phyloP scores from a whole-genome alignment of 2,797 vertebrate genomes.

The Cuculus canorus region DNA sequence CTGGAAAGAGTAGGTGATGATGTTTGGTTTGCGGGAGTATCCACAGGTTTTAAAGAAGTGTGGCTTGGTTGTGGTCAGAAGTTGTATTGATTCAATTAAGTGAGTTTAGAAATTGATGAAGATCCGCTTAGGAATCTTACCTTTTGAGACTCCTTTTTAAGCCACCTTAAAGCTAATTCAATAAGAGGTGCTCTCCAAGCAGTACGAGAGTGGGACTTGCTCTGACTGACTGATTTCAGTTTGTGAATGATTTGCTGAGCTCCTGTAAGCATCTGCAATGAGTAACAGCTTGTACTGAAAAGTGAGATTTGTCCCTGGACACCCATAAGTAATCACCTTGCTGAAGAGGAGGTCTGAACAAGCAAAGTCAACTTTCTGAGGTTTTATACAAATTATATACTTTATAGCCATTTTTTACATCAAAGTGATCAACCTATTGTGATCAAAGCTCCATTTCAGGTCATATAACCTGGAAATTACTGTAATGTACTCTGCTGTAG shows the following conservation, averaged over 20 bases:
- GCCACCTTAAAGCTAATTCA: background rate
- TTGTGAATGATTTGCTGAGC: background rate
- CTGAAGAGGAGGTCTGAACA: background rate
- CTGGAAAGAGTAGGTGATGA: background rate
- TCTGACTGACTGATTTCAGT: background rate
- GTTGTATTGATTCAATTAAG: background rate
- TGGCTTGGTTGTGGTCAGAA: background rate
- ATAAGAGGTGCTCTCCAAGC: background rate
- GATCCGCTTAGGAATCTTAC: background rate
- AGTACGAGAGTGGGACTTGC: background rate
- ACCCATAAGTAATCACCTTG: background rate
- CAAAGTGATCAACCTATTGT: background rate
- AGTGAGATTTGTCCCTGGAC: background rate
- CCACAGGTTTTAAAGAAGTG: background rate
- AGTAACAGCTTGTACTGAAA: background rate
- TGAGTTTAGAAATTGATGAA: constrained; percentile 34
- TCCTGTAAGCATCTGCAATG: background rate
- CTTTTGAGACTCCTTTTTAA: background rate
- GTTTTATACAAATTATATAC: background rate
- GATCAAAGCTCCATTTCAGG: background rate
- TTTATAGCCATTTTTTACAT: background rate
- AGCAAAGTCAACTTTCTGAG: background rate
- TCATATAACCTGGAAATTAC: background rate
- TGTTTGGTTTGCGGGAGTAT: background rate
- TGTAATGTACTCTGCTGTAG: background rate